Evolutionary conservation across 92 coral and sea anemone species (phyloP), one percentile per base, ranked within the genome.

Genomic region (Umimayanthus chanpuru): DNA sequence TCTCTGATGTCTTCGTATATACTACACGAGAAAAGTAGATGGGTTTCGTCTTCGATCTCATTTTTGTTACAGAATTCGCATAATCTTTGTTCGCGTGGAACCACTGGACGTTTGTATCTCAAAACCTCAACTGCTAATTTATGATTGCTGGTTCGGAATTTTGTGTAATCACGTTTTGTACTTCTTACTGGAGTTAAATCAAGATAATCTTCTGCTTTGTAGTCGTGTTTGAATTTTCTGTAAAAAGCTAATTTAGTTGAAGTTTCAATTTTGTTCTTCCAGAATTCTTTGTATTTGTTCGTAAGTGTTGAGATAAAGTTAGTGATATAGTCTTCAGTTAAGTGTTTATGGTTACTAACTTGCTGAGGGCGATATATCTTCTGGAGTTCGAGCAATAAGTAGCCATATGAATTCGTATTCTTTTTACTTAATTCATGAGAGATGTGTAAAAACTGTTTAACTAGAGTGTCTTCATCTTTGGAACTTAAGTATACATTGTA

Each of bases 121-220:
- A 50, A 50, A 49, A 68, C 55, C 25, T 81, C 86, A 44, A 81
- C 76, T 38, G 44, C 32, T 50, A n/a, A n/a, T n/a, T n/a, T n/a
- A n/a, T n/a, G n/a, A n/a, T n/a, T n/a, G n/a, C n/a, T n/a, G n/a
- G n/a, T 81, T 81, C 86, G 67, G 26, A 81, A 61, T 30, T 61
- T 81, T 81, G 68, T 39, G 55, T 81, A 81, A 61, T 81, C 86
- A 38, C 68, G 64, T 81, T 81, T 81, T 40, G 70, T 47, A 32
- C 58, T 81, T 81, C 71, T 56, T 32, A 47, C 43, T 15, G 70
- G 67, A 47, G 64, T 44, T 36, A 81, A 44, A 81, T 44, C 85
- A 32, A 44, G 70, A 36, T 56, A 56, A 47, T 44, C 70, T 44
- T 81, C 66, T 47, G 66, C n/a, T n/a, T n/a, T n/a, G n/a, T n/a